Evolutionary conservation across 2,888 invertebrate species (phyloP), one percentile per base, ranked within the genome.

Genomic region (Aelia acuminata): DNA sequence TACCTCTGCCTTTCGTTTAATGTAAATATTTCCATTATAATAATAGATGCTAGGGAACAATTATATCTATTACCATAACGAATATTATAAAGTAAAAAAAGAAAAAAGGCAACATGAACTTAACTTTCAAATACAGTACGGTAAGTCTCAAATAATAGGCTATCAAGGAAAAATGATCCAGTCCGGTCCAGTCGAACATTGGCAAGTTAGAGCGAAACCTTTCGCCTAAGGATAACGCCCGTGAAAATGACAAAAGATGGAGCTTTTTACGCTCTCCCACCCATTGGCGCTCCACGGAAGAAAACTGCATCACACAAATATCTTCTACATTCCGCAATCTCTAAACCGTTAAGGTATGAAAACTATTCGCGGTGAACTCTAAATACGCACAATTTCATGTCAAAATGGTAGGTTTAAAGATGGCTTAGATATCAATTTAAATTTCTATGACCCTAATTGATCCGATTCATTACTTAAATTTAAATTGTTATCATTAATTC

Each of bases 181-280:
- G 7, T 5, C 31, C 18, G 18, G 35, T 26, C 31, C 26, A 70
- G 35, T 35, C 63, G 35, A 70, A 35, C 18, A 70, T 35, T 15
- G 35, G 7, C 63, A 1, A 35, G 63, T 35, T 18, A 35, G 18
- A 31, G 63, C 18, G 35, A 70, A 35, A 35, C 63, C 63, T 35
- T 70, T 70, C 63, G 35, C 35, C 63, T 35, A 2, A 15, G 31
- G 35, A 70, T 70, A 70, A 70, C 31, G 63, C 7, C 63, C 63
- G 7, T 35, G 63, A 35, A 35, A 70, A 70, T 70, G 18, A 70
- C 63, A 70, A 70, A 70, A 70, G 63, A 35, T 35, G 35, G 5
- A 70, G 63, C 35, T 35, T 70, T 70, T 35, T 70, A 70, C 63
- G 63, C 63, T 70, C 63, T 70, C 63, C 35, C 18, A 20, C 13